phyloP scores from a whole-genome alignment of 2,113 vertebrate genomes.

The Hyperopisus bebe region DNA sequence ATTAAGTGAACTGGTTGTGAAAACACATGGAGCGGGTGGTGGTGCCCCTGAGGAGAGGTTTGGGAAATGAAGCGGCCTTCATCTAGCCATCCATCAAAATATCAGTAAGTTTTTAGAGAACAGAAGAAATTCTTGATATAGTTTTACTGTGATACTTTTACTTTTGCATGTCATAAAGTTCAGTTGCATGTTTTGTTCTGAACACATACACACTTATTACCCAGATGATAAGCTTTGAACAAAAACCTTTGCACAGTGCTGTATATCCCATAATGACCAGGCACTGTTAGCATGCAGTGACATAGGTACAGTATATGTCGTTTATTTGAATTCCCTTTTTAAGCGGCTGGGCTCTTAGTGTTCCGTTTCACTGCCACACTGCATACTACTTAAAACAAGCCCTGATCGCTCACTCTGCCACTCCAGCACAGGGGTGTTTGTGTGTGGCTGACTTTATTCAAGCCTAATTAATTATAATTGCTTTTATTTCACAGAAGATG shows the following conservation, averaged over 20 bases:
- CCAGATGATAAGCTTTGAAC: background rate
- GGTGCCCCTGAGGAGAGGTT: too few species aligned
- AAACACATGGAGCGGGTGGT: background rate
- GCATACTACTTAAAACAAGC: background rate
- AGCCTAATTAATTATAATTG: slow-evolving; percentile 34
- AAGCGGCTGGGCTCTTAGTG: background rate
- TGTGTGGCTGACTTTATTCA: slow-evolving; percentile 35
- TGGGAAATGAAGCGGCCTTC: background rate
- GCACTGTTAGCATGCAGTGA: background rate
- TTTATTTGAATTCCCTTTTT: background rate
- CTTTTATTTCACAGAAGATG: slow-evolving; percentile 34
- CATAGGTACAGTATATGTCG: background rate
- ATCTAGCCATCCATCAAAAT: background rate
- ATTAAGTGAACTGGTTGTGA: background rate
- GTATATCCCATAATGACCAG: background rate
- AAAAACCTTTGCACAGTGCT: background rate
- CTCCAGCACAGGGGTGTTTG: slow-evolving; percentile 19
- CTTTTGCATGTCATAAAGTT: background rate
- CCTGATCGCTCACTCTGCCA: background rate
- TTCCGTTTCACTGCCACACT: background rate
- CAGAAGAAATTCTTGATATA: background rate
- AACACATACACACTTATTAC: background rate
- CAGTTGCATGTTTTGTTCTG: background rate
- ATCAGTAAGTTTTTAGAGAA: background rate
- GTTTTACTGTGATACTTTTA: background rate